phyloP scores from a whole-genome alignment of 2,113 vertebrate species.

The Notothenia coriiceps region DNA sequence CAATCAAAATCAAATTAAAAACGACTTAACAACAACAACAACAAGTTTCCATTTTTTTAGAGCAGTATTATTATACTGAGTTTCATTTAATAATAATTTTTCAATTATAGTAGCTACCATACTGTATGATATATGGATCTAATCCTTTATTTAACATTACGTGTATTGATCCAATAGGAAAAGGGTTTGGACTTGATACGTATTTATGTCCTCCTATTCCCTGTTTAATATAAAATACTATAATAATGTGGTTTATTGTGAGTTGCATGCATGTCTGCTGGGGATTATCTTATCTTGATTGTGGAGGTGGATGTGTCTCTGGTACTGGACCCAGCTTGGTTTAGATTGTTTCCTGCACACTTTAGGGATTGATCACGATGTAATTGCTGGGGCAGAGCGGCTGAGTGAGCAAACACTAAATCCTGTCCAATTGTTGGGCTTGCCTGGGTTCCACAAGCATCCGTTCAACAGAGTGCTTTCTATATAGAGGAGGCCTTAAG shows the following conservation, averaged over 20 bases:
- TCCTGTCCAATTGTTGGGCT: background rate
- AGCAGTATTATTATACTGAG: background rate
- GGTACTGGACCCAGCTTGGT: background rate
- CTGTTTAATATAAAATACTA: no score
- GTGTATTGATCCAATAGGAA: no score
- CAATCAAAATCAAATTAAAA: background rate
- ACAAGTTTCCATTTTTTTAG: background rate
- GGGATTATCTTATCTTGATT: background rate
- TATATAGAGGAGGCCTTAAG: conserved; percentile 1
- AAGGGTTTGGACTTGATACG: no score
- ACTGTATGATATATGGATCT: background rate
- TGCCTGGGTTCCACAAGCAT: background rate
- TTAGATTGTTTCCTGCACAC: background rate
- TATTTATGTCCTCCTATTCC: no score
- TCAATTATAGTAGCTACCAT: background rate
- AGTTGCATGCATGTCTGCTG: no score
- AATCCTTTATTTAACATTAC: no score
- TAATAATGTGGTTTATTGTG: no score
- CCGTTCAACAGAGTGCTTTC: background rate
- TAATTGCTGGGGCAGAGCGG: background rate
- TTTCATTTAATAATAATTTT: background rate
- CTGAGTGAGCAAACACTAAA: background rate
- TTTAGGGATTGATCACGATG: background rate
- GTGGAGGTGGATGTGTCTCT: background rate
- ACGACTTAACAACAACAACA: background rate